A percentile compares a stretch with the other conserved stretches of the same genome.
phyloP scores from a whole-genome alignment of 1,140 invertebrate genomes.

The Theocolax elegans region DNA sequence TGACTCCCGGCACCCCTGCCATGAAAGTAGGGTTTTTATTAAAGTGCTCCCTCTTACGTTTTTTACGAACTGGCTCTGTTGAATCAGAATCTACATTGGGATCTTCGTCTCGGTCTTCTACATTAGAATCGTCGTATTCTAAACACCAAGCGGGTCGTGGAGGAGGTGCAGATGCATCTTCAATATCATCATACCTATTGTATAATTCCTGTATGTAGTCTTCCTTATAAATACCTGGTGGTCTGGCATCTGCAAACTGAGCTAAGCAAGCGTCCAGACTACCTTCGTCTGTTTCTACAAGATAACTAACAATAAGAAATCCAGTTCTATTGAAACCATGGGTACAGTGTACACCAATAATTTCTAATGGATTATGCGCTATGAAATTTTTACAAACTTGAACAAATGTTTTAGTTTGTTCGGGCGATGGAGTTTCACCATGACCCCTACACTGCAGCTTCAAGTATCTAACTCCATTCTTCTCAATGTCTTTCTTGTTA shows the following conservation, averaged over 20 bases:
- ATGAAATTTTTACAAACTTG: constrained; percentile 83
- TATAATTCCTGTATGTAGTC: constrained; percentile 82
- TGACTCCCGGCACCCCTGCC: constrained; percentile 82
- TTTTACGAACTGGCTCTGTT: constrained; percentile 49
- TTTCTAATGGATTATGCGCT: constrained; percentile 79
- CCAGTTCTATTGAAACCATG: constrained; percentile 99
- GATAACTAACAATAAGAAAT: constrained; percentile 91
- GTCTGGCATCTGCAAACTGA: constrained; percentile 78
- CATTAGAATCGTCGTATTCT: constrained; percentile 66
- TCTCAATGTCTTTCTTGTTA: constrained; percentile 80
- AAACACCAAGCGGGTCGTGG: constrained; percentile 85
- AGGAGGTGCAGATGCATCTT: constrained; percentile 79
- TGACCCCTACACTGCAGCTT: constrained; percentile 91
- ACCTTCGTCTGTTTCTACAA: constrained; percentile 83
- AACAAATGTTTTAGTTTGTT: constrained; percentile 85
- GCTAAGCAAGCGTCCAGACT: constrained; percentile 84
- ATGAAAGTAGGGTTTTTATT: constrained; percentile 80
- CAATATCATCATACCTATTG: constrained; percentile 81
- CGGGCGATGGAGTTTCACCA: constrained; percentile 79
- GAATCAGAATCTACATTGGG: constrained; percentile 38
- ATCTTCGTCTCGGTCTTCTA: constrained; percentile 53
- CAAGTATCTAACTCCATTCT: constrained; percentile 78
- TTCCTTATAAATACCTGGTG: constrained; percentile 83
- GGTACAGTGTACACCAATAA: constrained; percentile 96
- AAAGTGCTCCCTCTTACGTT: constrained; percentile 61